Base-by-base conservation (phyloP, 1,140 invertebrate genomes). In the Olivierus martensii region DNA sequence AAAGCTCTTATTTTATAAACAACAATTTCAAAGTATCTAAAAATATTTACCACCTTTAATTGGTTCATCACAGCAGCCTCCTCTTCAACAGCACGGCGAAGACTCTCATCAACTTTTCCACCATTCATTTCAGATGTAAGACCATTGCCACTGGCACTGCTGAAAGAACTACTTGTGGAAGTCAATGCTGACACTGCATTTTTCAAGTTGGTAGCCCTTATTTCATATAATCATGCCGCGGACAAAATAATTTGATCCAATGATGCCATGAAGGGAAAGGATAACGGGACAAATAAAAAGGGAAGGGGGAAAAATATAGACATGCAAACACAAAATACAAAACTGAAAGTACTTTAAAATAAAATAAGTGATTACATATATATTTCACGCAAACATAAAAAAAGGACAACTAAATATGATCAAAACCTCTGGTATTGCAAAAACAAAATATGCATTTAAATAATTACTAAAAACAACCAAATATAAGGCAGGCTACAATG, bases 11-110 rank as follows among this genome's bases (percentile, higher is more conserved):
- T n/a, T n/a, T n/a, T n/a, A n/a, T n/a, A n/a, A n/a, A n/a, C n/a
- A n/a, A n/a, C n/a, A n/a, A n/a, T n/a, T n/a, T n/a, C n/a, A n/a
- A n/a, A n/a, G n/a, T n/a, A n/a, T n/a, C n/a, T n/a, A n/a, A n/a
- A n/a, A n/a, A n/a, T n/a, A n/a, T n/a, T n/a, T n/a, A n/a, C n/a
- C 73, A 92, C 90, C 80, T 93, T 95, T 64, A 93, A 87, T 67
- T 93, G 87, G 71, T 89, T 92, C 75, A 96, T 83, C 35, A 84
- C 84, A 28, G 87, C 87, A 69, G 93, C 89, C 71, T 96, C 92
- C 68, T 97, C 92, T 44, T 91, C 91, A 28, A 96, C 71, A 35
- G 83, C 87, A 67, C 85, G 81, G 63, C 84, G 83, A 3, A 91
- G 71, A 51, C 79, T 80, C 61, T 94, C 90, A 61, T 91, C 87